Evolutionary conservation across 2,888 invertebrate genomes (phyloP).

Genomic region (Corbicula japonica): DNA sequence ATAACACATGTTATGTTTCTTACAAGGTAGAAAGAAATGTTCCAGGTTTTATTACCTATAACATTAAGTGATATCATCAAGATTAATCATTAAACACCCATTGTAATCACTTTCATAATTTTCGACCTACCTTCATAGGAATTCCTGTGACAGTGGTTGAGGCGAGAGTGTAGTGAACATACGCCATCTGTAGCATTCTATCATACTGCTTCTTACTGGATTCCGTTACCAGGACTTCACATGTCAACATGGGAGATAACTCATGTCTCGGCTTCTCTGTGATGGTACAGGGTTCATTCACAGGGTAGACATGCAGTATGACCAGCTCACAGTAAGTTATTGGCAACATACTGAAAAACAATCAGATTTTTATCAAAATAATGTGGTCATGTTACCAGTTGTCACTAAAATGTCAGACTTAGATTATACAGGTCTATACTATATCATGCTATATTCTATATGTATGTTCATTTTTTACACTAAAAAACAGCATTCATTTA

Average conservation of each 20-base stretch:
- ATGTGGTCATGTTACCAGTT: too few relatives aligned
- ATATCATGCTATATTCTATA: too few relatives aligned
- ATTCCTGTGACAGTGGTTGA: conserved; percentile 98
- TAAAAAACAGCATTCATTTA: too few relatives aligned
- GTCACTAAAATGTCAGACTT: too few relatives aligned
- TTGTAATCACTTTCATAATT: neutral
- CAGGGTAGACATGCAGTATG: conserved; percentile 95
- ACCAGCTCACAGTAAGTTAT: conserved; percentile 96
- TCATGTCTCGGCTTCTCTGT: conserved; percentile 89
- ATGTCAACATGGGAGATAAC: conserved; percentile 72
- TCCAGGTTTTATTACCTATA: neutral
- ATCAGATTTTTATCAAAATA: too few relatives aligned
- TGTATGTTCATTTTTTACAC: too few relatives aligned
- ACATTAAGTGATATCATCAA: neutral
- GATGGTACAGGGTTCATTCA: conserved; percentile 92
- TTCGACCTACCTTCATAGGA: conserved; percentile 94
- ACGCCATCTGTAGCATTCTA: conserved; percentile 85
- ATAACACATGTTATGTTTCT: neutral
- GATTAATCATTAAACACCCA: neutral
- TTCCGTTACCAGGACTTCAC: conserved; percentile 80
- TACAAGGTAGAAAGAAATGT: neutral
- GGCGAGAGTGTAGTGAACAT: conserved; percentile 94
- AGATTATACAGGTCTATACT: too few relatives aligned
- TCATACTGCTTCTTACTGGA: conserved; percentile 83
- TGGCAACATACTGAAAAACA: conserved; percentile 89